These are phyloP conservation scores for Salminus brasiliensis DNA, from an alignment of 2,113 vertebrate genomes.

Conservation along the genomic window DNA sequence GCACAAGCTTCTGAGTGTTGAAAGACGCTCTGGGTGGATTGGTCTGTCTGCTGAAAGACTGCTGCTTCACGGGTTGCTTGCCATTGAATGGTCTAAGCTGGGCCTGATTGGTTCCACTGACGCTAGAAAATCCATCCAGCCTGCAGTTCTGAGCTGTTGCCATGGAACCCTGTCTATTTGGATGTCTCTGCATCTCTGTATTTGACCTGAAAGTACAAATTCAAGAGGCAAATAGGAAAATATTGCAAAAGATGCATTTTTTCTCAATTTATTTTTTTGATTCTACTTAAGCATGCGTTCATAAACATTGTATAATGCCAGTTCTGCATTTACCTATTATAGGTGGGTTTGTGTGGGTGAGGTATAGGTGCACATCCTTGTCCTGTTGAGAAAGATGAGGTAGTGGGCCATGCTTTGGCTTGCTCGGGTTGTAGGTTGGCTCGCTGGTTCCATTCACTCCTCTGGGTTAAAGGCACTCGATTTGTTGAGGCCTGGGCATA, in stretches of 20 bases:
- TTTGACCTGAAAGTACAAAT: slow-evolving; percentile 58
- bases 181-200: slow-evolving; percentile 42
- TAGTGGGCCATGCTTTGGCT: slow-evolving; percentile 53
- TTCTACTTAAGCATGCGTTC: neutral
- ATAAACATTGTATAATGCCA: neutral
- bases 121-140: slow-evolving; percentile 47
- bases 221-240: neutral
- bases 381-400: slow-evolving; percentile 49
- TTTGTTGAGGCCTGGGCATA: slow-evolving; percentile 46
- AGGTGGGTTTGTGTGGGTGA: slow-evolving; percentile 67
- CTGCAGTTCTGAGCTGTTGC: slow-evolving; percentile 22
- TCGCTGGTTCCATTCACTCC: slow-evolving; percentile 61
- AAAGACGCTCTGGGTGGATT: slow-evolving; percentile 37
- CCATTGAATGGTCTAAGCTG: slow-evolving; percentile 37
- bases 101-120: slow-evolving; percentile 41
- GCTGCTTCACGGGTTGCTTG: slow-evolving; percentile 55
- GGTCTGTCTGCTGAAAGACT: slow-evolving; percentile 48
- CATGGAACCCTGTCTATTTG: slow-evolving; percentile 52
- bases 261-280: neutral
- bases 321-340: slow-evolving; percentile 58
- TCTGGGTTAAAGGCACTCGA: slow-evolving; percentile 50
- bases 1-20: slow-evolving; percentile 47
- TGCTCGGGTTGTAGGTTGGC: slow-evolving; percentile 45
- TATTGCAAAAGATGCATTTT: neutral
- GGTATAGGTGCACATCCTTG: slow-evolving; percentile 54